Conservation (phyloP, 2,797 vertebrate genomes). For the Gymnothorax javanicus region DNA sequence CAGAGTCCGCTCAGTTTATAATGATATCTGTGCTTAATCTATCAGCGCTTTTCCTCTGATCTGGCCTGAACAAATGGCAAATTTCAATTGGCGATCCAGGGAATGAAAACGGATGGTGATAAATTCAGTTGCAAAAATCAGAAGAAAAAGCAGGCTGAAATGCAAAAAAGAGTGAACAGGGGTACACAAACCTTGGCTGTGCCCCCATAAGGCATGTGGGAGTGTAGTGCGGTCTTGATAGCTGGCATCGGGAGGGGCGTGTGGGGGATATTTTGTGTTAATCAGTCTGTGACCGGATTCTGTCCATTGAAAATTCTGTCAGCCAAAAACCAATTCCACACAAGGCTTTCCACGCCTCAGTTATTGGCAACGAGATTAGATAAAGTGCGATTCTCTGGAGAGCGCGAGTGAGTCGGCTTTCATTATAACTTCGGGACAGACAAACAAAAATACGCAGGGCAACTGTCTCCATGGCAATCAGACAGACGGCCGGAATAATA, state of each 20-base stretch:
- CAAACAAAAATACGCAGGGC: not conserved
- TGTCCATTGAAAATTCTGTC: constrained; percentile 68
- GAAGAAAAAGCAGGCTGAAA: not conserved
- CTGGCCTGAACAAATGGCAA: not conserved
- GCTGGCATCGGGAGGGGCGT: not conserved
- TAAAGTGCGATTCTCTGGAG: not conserved
- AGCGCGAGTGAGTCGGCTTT: constrained; percentile 31
- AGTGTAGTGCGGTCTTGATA: not conserved
- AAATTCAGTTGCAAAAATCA: not conserved
- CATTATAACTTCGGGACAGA: constrained; percentile 37
- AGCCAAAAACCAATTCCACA: constrained; percentile 71
- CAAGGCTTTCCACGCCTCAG: constrained; percentile 52
- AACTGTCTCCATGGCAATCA: constrained; percentile 34
- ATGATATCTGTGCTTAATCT: not conserved
- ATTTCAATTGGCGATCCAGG: not conserved
- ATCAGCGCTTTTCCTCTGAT: not conserved
- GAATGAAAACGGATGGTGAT: not conserved
- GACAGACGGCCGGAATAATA: constrained; percentile 33
- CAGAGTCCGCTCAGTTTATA: not conserved
- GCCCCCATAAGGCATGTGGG: not conserved
- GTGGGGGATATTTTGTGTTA: constrained; percentile 79
- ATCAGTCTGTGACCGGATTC: constrained; percentile 70
- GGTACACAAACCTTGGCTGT: not conserved
- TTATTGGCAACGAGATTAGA: not conserved
- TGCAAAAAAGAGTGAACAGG: not conserved